phyloP scores from a whole-genome alignment of 92 coral and sea anemone genomes.

The Ricordea florida region DNA sequence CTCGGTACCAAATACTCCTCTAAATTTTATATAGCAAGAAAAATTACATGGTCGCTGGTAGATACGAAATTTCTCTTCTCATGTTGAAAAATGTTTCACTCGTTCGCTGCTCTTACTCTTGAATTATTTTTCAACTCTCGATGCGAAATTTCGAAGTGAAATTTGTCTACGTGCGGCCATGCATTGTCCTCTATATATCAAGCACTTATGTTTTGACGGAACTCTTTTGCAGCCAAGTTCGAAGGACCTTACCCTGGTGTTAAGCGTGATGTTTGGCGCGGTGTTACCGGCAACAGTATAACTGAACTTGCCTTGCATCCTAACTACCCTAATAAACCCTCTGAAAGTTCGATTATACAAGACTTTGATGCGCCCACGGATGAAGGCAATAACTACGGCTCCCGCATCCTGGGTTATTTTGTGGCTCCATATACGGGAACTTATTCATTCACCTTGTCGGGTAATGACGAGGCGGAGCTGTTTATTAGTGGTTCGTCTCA shows the following conservation, averaged over 20 bases:
- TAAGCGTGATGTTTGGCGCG: conserved; percentile 86
- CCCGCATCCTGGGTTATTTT: conserved; percentile 76
- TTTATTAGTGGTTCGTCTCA: conserved; percentile 73
- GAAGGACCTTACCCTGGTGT: conserved; percentile 78
- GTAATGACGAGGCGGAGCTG: conserved; percentile 86
- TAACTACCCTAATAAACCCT: conserved; percentile 69
- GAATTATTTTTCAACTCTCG: too few relatives aligned
- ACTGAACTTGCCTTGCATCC: conserved; percentile 63
- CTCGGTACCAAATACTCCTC: too few relatives aligned
- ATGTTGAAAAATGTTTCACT: too few relatives aligned
- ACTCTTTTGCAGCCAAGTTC: conserved; percentile 53
- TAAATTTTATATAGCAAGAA: too few relatives aligned
- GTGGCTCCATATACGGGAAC: conserved; percentile 85
- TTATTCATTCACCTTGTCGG: conserved; percentile 77
- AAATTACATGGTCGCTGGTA: too few relatives aligned
- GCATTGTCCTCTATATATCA: too few relatives aligned
- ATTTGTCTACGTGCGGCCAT: too few relatives aligned
- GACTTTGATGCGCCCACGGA: conserved; percentile 76
- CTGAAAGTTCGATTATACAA: conserved; percentile 57
- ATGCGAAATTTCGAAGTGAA: too few relatives aligned
- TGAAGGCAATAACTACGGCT: conserved; percentile 80
- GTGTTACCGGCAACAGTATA: conserved; percentile 68
- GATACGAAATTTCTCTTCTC: too few relatives aligned
- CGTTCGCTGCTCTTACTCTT: too few relatives aligned
- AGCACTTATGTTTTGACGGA: too few relatives aligned